Evolutionary conservation across 2,113 vertebrate species (phyloP).

Genomic region (Ciconia boyciana): DNA sequence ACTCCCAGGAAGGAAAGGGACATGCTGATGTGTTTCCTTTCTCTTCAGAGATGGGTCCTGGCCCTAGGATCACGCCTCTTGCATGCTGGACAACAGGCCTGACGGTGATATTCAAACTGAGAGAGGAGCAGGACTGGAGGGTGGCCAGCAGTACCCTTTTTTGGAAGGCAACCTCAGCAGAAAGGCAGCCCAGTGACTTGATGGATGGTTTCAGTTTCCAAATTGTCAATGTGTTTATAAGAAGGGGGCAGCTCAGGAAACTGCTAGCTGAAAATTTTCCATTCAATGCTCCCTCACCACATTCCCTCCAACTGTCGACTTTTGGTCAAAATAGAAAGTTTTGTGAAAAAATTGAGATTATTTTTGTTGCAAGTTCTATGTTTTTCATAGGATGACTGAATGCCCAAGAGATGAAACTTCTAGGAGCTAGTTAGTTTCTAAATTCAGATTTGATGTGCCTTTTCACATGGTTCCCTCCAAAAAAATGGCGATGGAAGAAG

Average conservation of each 20-base stretch:
- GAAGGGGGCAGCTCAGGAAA: not conserved
- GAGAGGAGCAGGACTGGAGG: not conserved
- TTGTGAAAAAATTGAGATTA: not conserved
- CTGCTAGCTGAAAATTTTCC: not conserved
- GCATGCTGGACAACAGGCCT: not conserved
- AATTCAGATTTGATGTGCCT: not conserved
- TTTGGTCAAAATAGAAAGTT: not conserved
- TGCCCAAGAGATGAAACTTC: not conserved
- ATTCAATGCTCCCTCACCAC: not conserved
- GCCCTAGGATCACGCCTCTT: accelerated
- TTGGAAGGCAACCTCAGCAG: not conserved
- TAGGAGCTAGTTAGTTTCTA: not conserved
- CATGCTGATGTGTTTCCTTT: not conserved
- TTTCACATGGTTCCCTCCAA: not conserved
- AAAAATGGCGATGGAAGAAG: not conserved
- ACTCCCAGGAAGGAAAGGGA: not conserved
- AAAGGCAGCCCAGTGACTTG: not conserved
- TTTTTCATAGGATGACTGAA: not conserved
- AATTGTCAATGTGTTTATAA: not conserved
- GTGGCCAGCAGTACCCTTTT: not conserved
- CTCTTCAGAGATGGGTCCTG: not conserved
- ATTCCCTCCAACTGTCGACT: not conserved
- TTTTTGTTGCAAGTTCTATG: not conserved
- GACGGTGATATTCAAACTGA: not conserved
- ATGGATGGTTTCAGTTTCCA: not conserved